Base-by-base conservation (phyloP, 2,797 vertebrate genomes). In the Galago senegalensis region DNA sequence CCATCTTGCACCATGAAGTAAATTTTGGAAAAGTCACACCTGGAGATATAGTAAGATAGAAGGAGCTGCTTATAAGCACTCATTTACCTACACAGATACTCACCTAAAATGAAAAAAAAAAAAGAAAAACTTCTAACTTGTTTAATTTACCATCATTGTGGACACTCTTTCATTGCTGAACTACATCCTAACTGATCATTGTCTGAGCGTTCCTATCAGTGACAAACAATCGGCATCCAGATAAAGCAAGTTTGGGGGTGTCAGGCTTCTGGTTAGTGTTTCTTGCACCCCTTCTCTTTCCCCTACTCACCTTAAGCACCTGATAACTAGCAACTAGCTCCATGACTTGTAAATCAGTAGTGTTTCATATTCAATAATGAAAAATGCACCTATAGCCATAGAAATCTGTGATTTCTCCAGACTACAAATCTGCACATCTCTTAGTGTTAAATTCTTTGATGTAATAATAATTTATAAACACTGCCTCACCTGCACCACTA, bases 361-460 rank as follows among this genome's bases (percentile, higher is more conserved):
- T 37, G 5, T 65, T 83, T 31, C 29, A 29, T n/a, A 73, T 7
- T 83, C 49, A 77, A 10, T 76, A 69, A 17, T 73, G 18, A 87
- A 94, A 94, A 92, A 61, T 65, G 37, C 17, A 84, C 31, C 27
- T 20, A 12, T 92, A 40, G 9, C 58, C 49, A 53, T 53, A 53
- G 49, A 53, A 53, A 60, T 31, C 63, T 73, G 20, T 49, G 23
- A 40, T 3, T 87, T 89, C n/a, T 96, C 27, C 46, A 37, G 63
- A 61, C 58, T 63, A 6, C 13, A 72, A 25, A 34, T 69, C 46
- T 72, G 10, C 16, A 18, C 1, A 75, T 37, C 27, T 53, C n/a
- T 72, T 82, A 91, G 94, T 69, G 34, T 56, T 85, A 53, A 8
- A 25, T 46, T 92, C 18, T 87, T 89, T 93, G 87, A 87, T 27